A percentile compares a stretch with the other conserved stretches of the same genome.
Conservation (phyloP, 2,113 vertebrate species). For the Epinephelus fuscoguttatus region DNA sequence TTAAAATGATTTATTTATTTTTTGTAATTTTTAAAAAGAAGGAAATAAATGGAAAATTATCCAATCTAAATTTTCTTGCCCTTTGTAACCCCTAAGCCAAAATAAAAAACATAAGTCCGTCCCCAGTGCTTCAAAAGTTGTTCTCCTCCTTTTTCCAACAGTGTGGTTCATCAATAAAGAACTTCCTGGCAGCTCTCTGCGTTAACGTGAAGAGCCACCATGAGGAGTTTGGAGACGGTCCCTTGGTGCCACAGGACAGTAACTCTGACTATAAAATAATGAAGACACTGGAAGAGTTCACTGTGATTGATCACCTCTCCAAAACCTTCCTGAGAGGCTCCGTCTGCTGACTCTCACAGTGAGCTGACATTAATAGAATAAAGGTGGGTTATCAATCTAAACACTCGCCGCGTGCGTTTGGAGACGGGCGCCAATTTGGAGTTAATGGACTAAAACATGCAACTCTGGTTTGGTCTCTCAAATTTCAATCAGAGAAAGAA, state of each 20-base stretch:
- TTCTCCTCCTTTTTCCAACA: too few relatives aligned
- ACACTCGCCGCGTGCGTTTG: not conserved
- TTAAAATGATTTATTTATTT: too few relatives aligned
- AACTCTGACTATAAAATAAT: not conserved
- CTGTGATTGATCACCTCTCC: constrained; percentile 37
- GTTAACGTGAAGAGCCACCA: too few relatives aligned
- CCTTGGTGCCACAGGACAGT: not conserved
- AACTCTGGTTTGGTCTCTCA: not conserved
- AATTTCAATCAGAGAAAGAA: constrained; percentile 11
- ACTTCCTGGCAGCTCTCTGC: too few relatives aligned
- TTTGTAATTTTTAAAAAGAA: too few relatives aligned
- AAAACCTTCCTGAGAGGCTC: not conserved
- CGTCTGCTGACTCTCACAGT: constrained; percentile 7
- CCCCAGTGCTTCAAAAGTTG: too few relatives aligned
- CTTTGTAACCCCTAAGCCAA: too few relatives aligned
- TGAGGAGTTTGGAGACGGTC: not conserved
- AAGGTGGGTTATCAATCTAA: constrained; percentile 49
- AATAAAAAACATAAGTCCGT: too few relatives aligned
- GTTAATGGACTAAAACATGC: constrained; percentile 45
- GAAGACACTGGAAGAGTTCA: not conserved
- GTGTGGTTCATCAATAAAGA: too few relatives aligned
- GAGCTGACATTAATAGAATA: constrained; percentile 22
- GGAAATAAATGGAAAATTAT: too few relatives aligned
- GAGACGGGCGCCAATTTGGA: constrained; percentile 4
- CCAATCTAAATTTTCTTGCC: too few relatives aligned